These are phyloP conservation scores for Oreochromis mossambicus DNA, from an alignment of 2,797 vertebrate species.

Conservation along the genomic window DNA sequence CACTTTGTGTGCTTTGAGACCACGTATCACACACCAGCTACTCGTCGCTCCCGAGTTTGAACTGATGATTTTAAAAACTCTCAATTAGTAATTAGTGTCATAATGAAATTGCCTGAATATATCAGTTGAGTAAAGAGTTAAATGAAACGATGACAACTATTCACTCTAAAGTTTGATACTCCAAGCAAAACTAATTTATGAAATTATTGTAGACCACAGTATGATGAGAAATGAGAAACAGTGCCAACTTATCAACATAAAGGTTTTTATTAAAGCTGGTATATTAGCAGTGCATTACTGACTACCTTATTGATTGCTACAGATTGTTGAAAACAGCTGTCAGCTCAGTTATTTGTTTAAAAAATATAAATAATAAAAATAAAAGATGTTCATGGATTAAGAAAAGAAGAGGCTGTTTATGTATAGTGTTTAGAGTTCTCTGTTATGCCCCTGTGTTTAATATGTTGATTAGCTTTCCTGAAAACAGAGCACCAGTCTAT, in stretches of 20 bases:
- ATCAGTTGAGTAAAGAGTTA: neutral
- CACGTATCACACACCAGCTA: neutral
- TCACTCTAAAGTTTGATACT: neutral
- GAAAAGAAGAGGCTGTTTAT: neutral
- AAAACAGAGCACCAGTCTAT: neutral
- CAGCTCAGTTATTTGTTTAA: neutral
- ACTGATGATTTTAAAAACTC: neutral
- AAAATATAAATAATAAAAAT: neutral
- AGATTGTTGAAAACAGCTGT: neutral
- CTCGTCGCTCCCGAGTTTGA: neutral
- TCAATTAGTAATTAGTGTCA: neutral
- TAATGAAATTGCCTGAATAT: neutral
- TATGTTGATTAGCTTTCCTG: neutral
- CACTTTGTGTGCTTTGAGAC: neutral
- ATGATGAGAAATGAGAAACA: neutral
- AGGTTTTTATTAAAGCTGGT: neutral
- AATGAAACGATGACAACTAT: neutral
- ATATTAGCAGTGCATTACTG: neutral
- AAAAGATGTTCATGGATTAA: neutral
- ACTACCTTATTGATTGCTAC: neutral
- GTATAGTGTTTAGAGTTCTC: neutral
- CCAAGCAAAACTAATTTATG: neutral
- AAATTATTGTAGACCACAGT: neutral
- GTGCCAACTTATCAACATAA: neutral
- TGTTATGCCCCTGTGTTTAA: neutral